Evolutionary conservation across 2,113 vertebrate genomes (phyloP).

Genomic region (Hippocampus guttulatus): DNA sequence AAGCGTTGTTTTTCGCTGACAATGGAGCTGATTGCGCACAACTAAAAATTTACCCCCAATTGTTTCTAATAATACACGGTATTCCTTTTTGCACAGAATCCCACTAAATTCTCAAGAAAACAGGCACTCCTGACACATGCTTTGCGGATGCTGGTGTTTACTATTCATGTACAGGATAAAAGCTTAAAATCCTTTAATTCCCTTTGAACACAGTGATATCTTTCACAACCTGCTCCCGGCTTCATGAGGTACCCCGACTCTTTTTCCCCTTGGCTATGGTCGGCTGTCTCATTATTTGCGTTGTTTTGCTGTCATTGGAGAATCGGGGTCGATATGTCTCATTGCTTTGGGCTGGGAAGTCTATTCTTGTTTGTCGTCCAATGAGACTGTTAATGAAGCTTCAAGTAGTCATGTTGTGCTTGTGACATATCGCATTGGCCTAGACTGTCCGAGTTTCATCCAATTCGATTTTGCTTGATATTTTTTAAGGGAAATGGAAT

Average conservation of each 20-base stretch:
- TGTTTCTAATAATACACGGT: background rate
- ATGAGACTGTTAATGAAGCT: slow-evolving; percentile 35
- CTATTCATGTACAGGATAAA: slow-evolving; percentile 5
- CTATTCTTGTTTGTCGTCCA: slow-evolving; percentile 20
- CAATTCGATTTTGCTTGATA: background rate
- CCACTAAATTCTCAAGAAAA: background rate
- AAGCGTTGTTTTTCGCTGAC: too few species aligned
- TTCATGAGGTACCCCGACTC: slow-evolving; percentile 34
- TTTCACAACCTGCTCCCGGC: slow-evolving; percentile 34
- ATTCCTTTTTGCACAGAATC: background rate
- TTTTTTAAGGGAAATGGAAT: background rate
- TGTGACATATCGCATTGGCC: background rate
- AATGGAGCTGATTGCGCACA: background rate
- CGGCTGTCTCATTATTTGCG: slow-evolving; percentile 25
- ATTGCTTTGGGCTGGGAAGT: slow-evolving; percentile 26
- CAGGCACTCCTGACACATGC: slow-evolving; percentile 10
- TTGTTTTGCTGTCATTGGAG: slow-evolving; percentile 38
- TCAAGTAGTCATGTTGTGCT: background rate
- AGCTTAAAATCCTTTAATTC: slow-evolving; percentile 34
- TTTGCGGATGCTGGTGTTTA: slow-evolving; percentile 21
- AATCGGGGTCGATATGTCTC: slow-evolving; percentile 33
- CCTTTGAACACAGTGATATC: slow-evolving; percentile 34
- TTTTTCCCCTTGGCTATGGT: slow-evolving; percentile 33
- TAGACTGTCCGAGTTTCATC: background rate
- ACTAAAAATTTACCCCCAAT: too few species aligned